Conservation (phyloP, 2,888 invertebrate genomes). For the Andrena bicolor region DNA sequence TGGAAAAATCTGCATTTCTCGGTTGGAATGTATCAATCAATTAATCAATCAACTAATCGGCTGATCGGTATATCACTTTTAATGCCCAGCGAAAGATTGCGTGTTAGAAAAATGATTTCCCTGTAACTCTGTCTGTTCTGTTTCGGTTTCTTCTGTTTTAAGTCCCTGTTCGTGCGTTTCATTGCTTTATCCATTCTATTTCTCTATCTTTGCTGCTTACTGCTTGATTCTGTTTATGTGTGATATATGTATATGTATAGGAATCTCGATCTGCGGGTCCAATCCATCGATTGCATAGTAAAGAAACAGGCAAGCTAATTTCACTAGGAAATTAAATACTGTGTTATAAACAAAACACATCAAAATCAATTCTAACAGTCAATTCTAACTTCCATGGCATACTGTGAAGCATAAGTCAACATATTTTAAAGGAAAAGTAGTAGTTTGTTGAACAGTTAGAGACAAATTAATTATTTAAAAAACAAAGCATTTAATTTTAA, state of each 20-base stretch:
- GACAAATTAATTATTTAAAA: constrained; percentile 3
- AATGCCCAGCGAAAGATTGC: constrained; percentile 85
- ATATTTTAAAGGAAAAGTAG: background rate
- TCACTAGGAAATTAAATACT: background rate
- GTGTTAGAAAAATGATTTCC: constrained; percentile 78
- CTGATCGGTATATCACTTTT: constrained; percentile 80
- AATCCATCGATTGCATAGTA: constrained; percentile 25
- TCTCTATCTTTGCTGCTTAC: constrained; percentile 79
- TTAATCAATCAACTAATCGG: constrained; percentile 78
- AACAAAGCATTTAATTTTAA: background rate
- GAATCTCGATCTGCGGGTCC: constrained; percentile 71
- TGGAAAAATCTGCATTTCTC: constrained; percentile 52
- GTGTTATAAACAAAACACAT: background rate
- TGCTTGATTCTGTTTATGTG: constrained; percentile 70
- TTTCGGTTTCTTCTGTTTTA: constrained; percentile 40
- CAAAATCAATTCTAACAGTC: background rate
- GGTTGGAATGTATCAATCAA: constrained; percentile 69
- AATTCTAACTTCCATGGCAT: too few species aligned
- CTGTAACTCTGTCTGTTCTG: constrained; percentile 49
- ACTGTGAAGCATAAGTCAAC: too few species aligned
- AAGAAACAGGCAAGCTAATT: background rate
- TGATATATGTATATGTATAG: constrained; percentile 74
- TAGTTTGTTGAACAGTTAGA: background rate
- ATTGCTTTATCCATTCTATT: constrained; percentile 59
- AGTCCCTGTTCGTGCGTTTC: constrained; percentile 32